Conservation (phyloP, 1,140 invertebrate genomes). For the Aphis craccivora region DNA sequence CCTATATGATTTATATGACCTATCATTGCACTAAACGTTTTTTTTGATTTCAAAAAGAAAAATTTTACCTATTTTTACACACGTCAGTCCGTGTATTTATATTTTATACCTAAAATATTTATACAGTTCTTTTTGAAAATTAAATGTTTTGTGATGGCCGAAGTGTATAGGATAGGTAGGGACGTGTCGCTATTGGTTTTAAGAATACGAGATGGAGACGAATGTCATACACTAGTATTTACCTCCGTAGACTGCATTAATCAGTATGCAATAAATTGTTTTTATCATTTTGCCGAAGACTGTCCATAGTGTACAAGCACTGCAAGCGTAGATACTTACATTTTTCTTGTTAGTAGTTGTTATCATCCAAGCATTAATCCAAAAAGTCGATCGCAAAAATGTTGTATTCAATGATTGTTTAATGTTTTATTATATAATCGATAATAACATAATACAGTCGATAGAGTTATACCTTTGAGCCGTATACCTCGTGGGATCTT, state of each 20-base stretch:
- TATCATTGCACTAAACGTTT: not conserved
- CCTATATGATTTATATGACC: no score
- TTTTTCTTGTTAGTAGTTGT: not conserved
- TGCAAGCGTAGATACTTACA: no score
- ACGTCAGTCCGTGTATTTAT: no score
- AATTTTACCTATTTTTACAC: not conserved
- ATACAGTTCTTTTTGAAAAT: no score
- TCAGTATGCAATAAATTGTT: not conserved
- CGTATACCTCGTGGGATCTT: not conserved
- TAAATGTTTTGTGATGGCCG: no score
- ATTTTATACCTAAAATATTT: no score
- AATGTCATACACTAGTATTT: no score
- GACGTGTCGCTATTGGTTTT: not conserved
- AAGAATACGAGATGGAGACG: no score
- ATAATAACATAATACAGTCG: no score
- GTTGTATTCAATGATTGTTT: not conserved
- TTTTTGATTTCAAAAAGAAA: not conserved
- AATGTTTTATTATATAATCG: not conserved
- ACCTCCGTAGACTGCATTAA: no score
- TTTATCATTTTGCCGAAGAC: not conserved
- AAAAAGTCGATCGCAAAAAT: not conserved
- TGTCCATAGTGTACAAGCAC: no score
- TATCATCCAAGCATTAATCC: not conserved
- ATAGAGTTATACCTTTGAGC: not conserved
- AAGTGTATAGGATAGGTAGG: not conserved